Evolutionary conservation across 1,140 invertebrate species (phyloP).

Genomic region (Tetramorium simillimum): DNA sequence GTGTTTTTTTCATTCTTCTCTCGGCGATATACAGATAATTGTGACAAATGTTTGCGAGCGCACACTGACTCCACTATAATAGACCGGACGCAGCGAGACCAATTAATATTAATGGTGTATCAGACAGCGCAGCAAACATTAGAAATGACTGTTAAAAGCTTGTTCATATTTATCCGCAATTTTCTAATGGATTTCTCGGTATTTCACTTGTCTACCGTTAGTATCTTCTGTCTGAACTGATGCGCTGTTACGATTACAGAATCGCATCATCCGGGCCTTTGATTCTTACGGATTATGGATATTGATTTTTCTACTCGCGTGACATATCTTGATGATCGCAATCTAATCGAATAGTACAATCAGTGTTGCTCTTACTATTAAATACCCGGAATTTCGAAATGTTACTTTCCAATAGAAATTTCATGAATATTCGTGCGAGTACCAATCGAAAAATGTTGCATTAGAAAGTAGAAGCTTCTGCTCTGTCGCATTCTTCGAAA

Average conservation of each 20-base stretch:
- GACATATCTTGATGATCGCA: not conserved
- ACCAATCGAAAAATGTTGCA: not conserved
- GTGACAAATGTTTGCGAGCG: conserved; percentile 26
- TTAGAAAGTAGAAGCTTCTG: not conserved
- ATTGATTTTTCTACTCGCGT: not conserved
- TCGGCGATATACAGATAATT: conserved; percentile 18
- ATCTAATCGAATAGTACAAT: not conserved
- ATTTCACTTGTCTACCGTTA: not conserved
- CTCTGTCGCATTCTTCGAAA: conserved; percentile 1
- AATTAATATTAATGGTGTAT: conserved; percentile 42
- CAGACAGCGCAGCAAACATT: conserved; percentile 3
- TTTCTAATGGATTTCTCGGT: not conserved
- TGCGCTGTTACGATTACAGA: not conserved
- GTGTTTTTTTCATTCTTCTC: not conserved
- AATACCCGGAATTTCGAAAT: not conserved
- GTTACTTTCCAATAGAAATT: not conserved
- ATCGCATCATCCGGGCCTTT: not conserved
- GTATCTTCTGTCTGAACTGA: not conserved
- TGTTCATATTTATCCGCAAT: conserved; percentile 15
- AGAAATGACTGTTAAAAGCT: not conserved
- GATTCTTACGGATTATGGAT: not conserved
- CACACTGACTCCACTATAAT: not conserved
- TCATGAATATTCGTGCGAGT: not conserved
- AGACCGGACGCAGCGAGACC: not conserved
- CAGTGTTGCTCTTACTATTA: not conserved